Evolutionary conservation across 2,888 invertebrate genomes (phyloP).

Genomic region (Euzophera pinguis): DNA sequence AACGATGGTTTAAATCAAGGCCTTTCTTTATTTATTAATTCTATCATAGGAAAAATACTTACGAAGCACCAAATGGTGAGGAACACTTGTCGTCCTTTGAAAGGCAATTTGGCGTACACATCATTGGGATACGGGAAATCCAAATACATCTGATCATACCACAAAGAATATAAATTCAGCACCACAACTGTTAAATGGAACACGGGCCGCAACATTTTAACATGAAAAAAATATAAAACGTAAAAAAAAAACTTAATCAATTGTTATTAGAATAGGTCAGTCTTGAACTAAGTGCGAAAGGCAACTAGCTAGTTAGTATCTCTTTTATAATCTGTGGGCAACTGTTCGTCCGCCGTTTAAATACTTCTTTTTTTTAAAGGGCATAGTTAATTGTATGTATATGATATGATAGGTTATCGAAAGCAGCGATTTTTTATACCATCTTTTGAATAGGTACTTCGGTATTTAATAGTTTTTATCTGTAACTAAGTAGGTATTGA

Average conservation of each 20-base stretch:
- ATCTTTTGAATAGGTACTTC: not conserved
- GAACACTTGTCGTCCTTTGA: slow-evolving; percentile 12
- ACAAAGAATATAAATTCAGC: slow-evolving; percentile 9
- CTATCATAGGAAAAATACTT: slow-evolving; percentile 3
- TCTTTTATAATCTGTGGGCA: too few species aligned
- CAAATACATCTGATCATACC: slow-evolving; percentile 16
- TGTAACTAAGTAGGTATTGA: too few species aligned
- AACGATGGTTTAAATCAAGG: too few species aligned
- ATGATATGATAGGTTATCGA: not conserved
- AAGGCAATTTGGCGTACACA: slow-evolving; percentile 9
- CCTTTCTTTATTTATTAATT: too few species aligned
- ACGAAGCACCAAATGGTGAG: slow-evolving; percentile 18
- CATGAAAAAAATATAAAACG: not conserved
- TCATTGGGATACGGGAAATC: slow-evolving; percentile 9
- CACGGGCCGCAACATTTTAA: slow-evolving; percentile 11
- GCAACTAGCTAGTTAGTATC: not conserved
- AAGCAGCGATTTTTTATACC: not conserved
- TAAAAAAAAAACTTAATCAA: not conserved
- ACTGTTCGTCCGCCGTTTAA: not conserved
- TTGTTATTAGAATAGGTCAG: not conserved
- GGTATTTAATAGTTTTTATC: too few species aligned
- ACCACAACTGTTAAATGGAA: slow-evolving; percentile 14
- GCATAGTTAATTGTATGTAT: not conserved
- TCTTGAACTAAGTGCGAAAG: not conserved
- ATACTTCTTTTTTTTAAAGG: not conserved